A percentile compares a stretch with the other conserved stretches of the same genome.
Evolutionary conservation across 2,113 vertebrate species (phyloP).

Genomic region (Lepisosteus osseus): DNA sequence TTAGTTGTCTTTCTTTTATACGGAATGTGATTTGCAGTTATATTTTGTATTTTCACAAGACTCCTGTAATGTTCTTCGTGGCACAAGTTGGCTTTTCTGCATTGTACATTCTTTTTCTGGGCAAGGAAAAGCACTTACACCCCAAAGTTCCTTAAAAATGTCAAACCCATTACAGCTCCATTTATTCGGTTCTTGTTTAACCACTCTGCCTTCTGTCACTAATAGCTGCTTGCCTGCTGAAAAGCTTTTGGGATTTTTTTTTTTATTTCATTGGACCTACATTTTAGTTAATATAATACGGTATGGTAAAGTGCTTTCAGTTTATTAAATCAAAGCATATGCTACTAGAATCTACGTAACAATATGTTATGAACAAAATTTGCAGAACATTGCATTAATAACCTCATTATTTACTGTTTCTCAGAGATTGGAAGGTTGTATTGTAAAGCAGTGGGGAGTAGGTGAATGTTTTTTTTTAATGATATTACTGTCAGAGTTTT

Average conservation of each 20-base stretch:
- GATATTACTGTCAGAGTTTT: too few species aligned
- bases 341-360: background rate
- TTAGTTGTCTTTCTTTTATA: too few species aligned
- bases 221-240: slow-evolving; percentile 18
- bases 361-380: background rate
- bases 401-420: background rate
- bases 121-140: slow-evolving; percentile 13
- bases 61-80: slow-evolving; percentile 24
- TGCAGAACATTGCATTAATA: slow-evolving; percentile 1
- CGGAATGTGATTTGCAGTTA: slow-evolving; percentile 39
- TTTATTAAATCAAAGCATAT: background rate
- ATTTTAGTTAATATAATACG: background rate
- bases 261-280: background rate
- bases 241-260: slow-evolving; percentile 3
- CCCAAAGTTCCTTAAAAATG: slow-evolving; percentile 47
- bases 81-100: background rate
- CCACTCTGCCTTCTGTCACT: slow-evolving; percentile 28
- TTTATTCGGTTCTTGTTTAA: slow-evolving; percentile 29
- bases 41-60: slow-evolving; percentile 54
- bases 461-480: too few species aligned
- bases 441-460: too few species aligned
- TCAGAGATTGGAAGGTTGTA: too few species aligned
- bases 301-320: background rate
- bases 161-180: slow-evolving; percentile 46
- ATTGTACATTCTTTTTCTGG: slow-evolving; percentile 19